Conservation (phyloP, 35 echinoderm and acorn worm species). For the Anneissia japonica region DNA sequence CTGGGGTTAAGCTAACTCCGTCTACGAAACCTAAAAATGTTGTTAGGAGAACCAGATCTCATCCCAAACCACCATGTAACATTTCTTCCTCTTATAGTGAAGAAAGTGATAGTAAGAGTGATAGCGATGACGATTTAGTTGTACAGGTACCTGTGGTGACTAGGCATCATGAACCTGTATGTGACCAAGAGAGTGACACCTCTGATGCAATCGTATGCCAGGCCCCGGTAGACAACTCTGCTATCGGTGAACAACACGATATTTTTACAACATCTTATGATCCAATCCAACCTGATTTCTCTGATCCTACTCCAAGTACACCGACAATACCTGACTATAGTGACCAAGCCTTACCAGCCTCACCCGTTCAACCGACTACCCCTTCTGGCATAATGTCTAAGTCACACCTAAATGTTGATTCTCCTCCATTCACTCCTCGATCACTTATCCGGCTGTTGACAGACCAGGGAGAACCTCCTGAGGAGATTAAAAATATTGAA, state of each 20-base stretch:
- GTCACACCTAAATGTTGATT: not conserved
- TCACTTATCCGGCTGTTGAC: not conserved
- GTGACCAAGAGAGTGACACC: not conserved
- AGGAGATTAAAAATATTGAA: not conserved
- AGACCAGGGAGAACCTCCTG: not conserved
- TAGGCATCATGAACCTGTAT: not conserved
- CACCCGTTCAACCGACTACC: not conserved
- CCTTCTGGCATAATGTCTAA: too few species aligned
- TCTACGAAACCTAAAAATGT: not conserved
- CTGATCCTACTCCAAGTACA: too few species aligned
- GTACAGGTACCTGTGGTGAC: not conserved
- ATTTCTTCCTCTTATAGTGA: not conserved
- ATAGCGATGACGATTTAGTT: not conserved
- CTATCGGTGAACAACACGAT: too few species aligned
- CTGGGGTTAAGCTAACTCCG: not conserved
- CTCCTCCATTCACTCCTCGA: not conserved
- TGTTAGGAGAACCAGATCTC: not conserved
- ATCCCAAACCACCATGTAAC: not conserved
- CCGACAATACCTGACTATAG: too few species aligned
- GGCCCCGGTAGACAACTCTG: too few species aligned
- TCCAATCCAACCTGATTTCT: too few species aligned
- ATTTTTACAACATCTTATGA: too few species aligned
- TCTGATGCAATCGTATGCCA: too few species aligned
- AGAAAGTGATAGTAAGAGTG: not conserved
- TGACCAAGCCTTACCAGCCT: not conserved